phyloP scores from a whole-genome alignment of 1,140 invertebrate species.

The Platorchestia sp. region DNA sequence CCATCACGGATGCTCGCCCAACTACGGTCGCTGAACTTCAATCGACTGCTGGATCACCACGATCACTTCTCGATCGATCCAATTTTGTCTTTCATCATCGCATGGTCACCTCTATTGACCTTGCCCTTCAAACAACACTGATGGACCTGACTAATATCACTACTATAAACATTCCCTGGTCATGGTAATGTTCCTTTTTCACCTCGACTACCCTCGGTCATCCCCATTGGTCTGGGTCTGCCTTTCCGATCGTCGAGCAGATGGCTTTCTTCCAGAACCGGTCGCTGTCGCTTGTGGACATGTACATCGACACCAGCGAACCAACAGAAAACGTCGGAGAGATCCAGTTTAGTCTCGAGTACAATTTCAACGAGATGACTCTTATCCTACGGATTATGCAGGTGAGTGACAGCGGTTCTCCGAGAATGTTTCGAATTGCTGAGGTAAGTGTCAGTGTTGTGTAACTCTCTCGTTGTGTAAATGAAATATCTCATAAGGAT shows the following conservation, averaged over 20 bases:
- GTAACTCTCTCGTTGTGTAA: not conserved
- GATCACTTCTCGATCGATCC: not conserved
- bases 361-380: constrained; percentile 95
- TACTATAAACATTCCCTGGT: not conserved
- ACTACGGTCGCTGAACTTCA: not conserved
- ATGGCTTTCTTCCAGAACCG: constrained; percentile 86
- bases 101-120: not conserved
- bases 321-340: constrained; percentile 92
- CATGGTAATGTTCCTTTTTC: not conserved
- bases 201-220: not conserved
- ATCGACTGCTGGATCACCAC: not conserved
- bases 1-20: not conserved
- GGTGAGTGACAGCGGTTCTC: constrained; percentile 74
- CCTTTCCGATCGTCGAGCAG: constrained; percentile 67
- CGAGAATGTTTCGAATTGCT: not conserved
- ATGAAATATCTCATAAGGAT: not conserved
- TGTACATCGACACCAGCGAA: constrained; percentile 94
- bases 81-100: not conserved
- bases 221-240: not conserved
- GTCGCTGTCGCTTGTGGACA: constrained; percentile 92
- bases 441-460: not conserved
- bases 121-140: not conserved
- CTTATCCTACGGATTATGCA: constrained; percentile 92
- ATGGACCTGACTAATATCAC: not conserved
- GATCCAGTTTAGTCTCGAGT: constrained; percentile 95